These are phyloP conservation scores for cat (Felis catus) DNA, from an alignment of 2,113 vertebrate species.

Conservation along the genomic window DNA sequence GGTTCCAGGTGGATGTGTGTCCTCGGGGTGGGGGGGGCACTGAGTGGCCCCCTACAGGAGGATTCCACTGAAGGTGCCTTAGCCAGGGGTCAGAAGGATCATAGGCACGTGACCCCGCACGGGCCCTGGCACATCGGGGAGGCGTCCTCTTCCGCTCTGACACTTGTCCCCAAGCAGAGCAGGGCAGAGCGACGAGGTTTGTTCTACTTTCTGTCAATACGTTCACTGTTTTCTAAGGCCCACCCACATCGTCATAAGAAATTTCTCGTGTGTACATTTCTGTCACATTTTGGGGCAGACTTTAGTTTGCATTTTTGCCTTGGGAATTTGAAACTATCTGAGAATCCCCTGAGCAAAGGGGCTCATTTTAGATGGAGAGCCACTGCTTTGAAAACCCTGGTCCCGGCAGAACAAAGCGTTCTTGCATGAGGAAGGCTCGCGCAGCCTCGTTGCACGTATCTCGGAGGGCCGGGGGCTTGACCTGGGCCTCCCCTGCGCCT, in stretches of 20 bases:
- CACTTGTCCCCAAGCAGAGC: accelerated
- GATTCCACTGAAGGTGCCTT: accelerated
- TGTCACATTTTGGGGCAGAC: background rate
- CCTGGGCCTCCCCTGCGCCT: background rate
- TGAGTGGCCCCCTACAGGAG: background rate
- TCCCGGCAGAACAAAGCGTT: accelerated
- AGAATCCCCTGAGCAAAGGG: background rate
- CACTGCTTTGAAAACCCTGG: background rate
- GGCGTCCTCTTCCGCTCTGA: accelerated
- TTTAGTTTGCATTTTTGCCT: background rate
- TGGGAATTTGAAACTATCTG: background rate
- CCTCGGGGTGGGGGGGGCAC: background rate
- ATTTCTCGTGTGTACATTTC: background rate
- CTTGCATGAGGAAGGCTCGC: background rate
- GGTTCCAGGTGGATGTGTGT: background rate
- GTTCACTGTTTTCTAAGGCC: background rate
- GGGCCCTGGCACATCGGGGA: accelerated
- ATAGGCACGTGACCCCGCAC: accelerated
- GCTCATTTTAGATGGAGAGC: background rate
- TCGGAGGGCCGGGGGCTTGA: background rate
- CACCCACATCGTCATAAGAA: accelerated
- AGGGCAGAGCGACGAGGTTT: accelerated
- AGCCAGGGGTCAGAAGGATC: background rate
- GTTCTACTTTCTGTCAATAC: accelerated
- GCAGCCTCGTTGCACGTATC: background rate